Conservation (phyloP, 1,140 invertebrate species). For the Panagrolaimus sp. region DNA sequence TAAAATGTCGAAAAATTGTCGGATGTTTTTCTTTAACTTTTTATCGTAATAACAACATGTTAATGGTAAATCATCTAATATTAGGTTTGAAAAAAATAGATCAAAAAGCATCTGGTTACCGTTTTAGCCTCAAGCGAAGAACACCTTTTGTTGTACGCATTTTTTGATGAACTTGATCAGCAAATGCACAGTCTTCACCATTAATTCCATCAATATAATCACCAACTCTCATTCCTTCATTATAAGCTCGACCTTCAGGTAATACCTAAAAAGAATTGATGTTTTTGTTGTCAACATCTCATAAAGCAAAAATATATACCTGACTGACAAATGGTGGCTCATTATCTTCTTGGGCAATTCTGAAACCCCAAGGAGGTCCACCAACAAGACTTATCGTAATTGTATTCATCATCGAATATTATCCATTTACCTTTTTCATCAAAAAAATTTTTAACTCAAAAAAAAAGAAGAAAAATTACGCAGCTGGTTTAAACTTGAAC, state of each 20-base stretch:
- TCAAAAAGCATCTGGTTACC: not conserved
- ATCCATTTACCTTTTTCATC: not conserved
- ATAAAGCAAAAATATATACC: not conserved
- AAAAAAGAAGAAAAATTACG: not conserved
- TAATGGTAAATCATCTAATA: not conserved
- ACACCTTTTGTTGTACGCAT: slow-evolving; percentile 10
- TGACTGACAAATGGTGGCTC: slow-evolving; percentile 9
- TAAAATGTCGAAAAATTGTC: too few species aligned
- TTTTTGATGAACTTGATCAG: slow-evolving; percentile 2
- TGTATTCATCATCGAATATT: slow-evolving; percentile 2
- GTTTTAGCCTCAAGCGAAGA: not conserved
- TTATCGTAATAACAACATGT: too few species aligned
- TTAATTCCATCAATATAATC: slow-evolving; percentile 1
- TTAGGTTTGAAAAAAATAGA: not conserved
- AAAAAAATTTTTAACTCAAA: not conserved
- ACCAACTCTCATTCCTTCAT: not conserved
- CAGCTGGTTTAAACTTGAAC: not conserved
- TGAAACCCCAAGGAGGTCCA: not conserved
- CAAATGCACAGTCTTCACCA: slow-evolving; percentile 7
- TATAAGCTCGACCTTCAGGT: slow-evolving; percentile 5
- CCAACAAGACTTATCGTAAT: not conserved
- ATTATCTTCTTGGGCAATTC: slow-evolving; percentile 7
- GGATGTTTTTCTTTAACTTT: too few species aligned
- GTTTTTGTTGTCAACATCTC: not conserved
- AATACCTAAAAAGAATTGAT: not conserved